Percentiles rank a stretch among this genome's conserved stretches.
Evolutionary conservation across 2,113 vertebrate species (phyloP).

Genomic region (Garra rufa): DNA sequence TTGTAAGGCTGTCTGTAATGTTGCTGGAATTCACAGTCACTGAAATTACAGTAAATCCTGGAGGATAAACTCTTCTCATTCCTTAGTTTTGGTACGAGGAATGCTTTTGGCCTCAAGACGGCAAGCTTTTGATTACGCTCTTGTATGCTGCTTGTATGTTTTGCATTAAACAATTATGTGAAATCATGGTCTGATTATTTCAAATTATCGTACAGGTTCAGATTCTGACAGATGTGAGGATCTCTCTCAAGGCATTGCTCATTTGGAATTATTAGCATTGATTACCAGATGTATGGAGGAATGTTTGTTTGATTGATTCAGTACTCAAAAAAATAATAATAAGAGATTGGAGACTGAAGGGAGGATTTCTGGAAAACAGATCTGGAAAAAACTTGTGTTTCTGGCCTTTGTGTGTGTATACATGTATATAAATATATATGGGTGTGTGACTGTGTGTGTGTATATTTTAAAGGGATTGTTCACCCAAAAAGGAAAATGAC

Average conservation of each 20-base stretch:
- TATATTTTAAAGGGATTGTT: too few species aligned
- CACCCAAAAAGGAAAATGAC: too few species aligned
- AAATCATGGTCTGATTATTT: slow-evolving; percentile 8
- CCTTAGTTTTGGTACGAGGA: slow-evolving; percentile 2
- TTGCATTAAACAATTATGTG: background rate
- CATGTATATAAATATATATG: too few species aligned
- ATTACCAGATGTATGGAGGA: background rate
- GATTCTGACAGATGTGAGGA: background rate
- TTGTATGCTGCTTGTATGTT: background rate
- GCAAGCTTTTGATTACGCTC: background rate
- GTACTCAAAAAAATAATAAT: background rate
- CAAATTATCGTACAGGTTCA: background rate
- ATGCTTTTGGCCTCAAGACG: slow-evolving; percentile 17
- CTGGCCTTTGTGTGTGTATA: background rate
- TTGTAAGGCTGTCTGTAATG: background rate
- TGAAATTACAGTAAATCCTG: slow-evolving; percentile 14
- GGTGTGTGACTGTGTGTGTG: too few species aligned
- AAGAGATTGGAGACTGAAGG: background rate
- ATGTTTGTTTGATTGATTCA: background rate
- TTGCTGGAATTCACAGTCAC: slow-evolving; percentile 12
- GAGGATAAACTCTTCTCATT: slow-evolving; percentile 17
- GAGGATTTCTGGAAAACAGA: background rate
- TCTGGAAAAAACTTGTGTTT: background rate
- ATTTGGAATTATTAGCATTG: background rate
- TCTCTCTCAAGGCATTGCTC: background rate